These are phyloP conservation scores for Rhingia rostrata DNA, from an alignment of 2,888 invertebrate species.

Conservation along the genomic window DNA sequence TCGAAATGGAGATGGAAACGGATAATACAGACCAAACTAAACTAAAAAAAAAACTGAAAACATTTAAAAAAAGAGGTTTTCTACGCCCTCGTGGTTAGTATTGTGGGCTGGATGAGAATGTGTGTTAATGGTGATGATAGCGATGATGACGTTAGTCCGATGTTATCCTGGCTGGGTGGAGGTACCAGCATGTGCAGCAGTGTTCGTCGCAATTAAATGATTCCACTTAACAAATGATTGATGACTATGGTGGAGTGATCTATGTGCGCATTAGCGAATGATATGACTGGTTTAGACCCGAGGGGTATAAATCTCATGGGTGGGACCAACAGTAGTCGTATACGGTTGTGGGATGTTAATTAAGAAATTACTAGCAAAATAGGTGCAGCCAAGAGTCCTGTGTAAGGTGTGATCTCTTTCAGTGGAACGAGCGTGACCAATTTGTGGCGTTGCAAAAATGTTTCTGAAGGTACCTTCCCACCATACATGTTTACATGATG, in stretches of 20 bases:
- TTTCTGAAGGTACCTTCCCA: too few relatives aligned
- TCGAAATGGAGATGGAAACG: slow-evolving; percentile 24
- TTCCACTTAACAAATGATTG: slow-evolving; percentile 33
- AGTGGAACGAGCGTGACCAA: too few relatives aligned
- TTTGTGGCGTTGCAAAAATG: too few relatives aligned
- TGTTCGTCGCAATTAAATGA: slow-evolving; percentile 30
- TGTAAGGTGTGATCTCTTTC: too few relatives aligned
- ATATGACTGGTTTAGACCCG: too few relatives aligned
- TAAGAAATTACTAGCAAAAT: too few relatives aligned
- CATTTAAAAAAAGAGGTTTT: slow-evolving; percentile 1
- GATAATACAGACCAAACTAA: not conserved
- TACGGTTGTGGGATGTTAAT: too few relatives aligned
- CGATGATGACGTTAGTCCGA: slow-evolving; percentile 37
- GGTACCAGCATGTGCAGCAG: not conserved
- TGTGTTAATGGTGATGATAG: slow-evolving; percentile 46
- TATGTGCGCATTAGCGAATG: not conserved
- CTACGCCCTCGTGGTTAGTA: slow-evolving; percentile 19
- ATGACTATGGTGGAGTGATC: slow-evolving; percentile 12
- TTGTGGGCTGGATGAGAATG: slow-evolving; percentile 12
- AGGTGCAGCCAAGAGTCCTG: too few relatives aligned
- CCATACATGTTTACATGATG: too few relatives aligned
- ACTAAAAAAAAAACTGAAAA: not conserved
- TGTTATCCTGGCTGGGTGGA: not conserved
- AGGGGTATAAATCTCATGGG: too few relatives aligned
- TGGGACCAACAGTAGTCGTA: too few relatives aligned